These are phyloP conservation scores for Petrophora chlorosata DNA, from an alignment of 2,888 invertebrate species.

Conservation along the genomic window DNA sequence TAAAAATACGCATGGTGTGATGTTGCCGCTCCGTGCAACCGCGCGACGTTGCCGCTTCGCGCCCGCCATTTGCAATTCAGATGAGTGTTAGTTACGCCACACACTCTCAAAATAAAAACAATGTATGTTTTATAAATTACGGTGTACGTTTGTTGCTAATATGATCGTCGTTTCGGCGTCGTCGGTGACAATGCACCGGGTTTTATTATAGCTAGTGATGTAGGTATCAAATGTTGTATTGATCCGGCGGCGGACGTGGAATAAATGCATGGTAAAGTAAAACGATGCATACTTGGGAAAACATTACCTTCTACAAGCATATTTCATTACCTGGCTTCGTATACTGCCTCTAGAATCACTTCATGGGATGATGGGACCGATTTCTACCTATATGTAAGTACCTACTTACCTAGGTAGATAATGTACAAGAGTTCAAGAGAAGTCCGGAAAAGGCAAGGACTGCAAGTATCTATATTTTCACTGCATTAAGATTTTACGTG, in stretches of 20 bases:
- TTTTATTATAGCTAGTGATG: slow-evolving; percentile 3
- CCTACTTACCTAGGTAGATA: no score
- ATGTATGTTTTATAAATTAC: slow-evolving; percentile 46
- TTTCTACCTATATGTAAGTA: no score
- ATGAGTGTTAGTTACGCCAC: slow-evolving; percentile 66
- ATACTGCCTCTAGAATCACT: no score
- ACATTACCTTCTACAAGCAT: no score
- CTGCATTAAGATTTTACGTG: no score
- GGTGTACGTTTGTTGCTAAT: slow-evolving; percentile 47
- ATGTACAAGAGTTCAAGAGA: no score
- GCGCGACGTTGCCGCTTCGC: slow-evolving; percentile 64
- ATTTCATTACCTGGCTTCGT: no score
- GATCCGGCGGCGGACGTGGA: slow-evolving; percentile 1
- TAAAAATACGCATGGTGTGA: slow-evolving; percentile 71
- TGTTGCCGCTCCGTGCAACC: slow-evolving; percentile 59
- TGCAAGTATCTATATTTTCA: no score
- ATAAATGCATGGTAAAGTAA: not conserved
- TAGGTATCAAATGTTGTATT: not conserved
- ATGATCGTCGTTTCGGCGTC: slow-evolving; percentile 25
- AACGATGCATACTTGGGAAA: no score
- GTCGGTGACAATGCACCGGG: slow-evolving; percentile 41
- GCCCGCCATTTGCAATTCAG: slow-evolving; percentile 75
- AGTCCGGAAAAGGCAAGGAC: no score
- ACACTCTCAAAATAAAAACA: slow-evolving; percentile 75
- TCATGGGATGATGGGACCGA: no score